These are phyloP conservation scores for Cyanocitta stelleri DNA, from an alignment of 2,113 vertebrate genomes.

Conservation along the genomic window DNA sequence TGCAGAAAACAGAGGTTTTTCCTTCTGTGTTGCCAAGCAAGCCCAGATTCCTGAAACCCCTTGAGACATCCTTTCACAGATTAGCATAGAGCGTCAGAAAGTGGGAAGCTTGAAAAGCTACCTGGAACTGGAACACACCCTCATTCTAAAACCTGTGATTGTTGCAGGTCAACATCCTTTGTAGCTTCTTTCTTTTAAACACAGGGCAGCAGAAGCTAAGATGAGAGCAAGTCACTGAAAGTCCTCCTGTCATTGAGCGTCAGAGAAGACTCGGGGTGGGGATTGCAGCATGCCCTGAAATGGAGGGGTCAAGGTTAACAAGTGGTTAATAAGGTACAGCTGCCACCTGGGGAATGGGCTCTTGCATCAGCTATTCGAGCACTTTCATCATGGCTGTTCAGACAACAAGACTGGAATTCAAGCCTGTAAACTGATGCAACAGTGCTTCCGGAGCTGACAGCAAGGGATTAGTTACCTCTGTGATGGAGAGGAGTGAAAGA, in stretches of 20 bases:
- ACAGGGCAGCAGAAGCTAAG: neutral
- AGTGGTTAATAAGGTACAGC: neutral
- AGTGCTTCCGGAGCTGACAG: neutral
- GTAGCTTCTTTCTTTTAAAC: neutral
- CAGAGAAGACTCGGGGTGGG: neutral
- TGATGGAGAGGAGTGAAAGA: neutral
- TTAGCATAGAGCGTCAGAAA: neutral
- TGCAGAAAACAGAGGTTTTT: neutral
- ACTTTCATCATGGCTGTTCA: neutral
- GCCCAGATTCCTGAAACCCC: neutral
- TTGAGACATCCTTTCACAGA: neutral
- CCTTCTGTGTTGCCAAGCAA: neutral
- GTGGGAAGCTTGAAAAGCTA: neutral
- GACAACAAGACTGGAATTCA: neutral
- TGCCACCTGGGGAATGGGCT: neutral
- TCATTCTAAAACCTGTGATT: neutral
- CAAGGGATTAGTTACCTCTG: neutral
- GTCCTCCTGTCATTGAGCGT: neutral
- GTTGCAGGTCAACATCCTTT: neutral
- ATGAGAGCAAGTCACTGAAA: neutral
- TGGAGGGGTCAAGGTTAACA: neutral
- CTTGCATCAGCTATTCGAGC: neutral
- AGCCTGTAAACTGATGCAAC: constrained; percentile 11
- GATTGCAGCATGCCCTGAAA: neutral
- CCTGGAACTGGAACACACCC: neutral